Percentiles rank a stretch among this genome's conserved stretches.
phyloP scores from a whole-genome alignment of 2,113 vertebrate species.

The Lipophrys pholis region DNA sequence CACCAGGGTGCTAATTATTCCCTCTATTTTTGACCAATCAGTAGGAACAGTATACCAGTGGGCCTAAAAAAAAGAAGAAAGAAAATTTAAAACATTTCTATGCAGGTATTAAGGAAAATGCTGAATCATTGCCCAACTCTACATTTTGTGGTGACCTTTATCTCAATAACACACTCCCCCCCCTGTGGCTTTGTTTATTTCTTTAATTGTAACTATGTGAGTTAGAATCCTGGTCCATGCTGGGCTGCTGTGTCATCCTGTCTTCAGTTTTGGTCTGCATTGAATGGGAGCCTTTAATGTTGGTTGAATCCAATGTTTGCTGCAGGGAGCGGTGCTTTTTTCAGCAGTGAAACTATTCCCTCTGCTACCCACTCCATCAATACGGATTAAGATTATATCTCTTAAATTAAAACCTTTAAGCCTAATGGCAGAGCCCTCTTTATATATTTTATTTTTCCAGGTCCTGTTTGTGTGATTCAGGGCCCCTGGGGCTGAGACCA shows the following conservation, averaged over 20 bases:
- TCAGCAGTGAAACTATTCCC: not conserved
- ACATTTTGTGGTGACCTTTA: conserved; percentile 10
- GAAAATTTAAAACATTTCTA: not conserved
- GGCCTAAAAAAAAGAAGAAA: not conserved
- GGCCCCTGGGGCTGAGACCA: conserved; percentile 88
- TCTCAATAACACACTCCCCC: conserved; percentile 4
- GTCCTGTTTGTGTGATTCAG: conserved; percentile 69
- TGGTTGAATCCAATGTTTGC: conserved; percentile 4
- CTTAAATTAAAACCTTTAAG: not conserved
- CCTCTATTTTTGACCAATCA: conserved; percentile 38
- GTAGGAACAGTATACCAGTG: conserved; percentile 8
- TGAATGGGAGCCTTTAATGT: not conserved
- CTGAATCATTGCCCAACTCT: conserved; percentile 4
- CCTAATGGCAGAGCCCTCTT: not conserved
- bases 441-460: conserved; percentile 13
- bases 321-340: not conserved
- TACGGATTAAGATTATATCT: not conserved
- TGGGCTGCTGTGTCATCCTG: conserved; percentile 4
- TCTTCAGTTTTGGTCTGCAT: conserved; percentile 3
- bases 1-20: conserved; percentile 59
- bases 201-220: conserved; percentile 22
- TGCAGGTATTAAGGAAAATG: conserved; percentile 18
- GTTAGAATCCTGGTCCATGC: not conserved
- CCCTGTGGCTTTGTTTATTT: conserved; percentile 10
- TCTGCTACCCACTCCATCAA: not conserved